These are phyloP conservation scores for Aradus depressus DNA, from an alignment of 2,888 invertebrate species.

Conservation along the genomic window DNA sequence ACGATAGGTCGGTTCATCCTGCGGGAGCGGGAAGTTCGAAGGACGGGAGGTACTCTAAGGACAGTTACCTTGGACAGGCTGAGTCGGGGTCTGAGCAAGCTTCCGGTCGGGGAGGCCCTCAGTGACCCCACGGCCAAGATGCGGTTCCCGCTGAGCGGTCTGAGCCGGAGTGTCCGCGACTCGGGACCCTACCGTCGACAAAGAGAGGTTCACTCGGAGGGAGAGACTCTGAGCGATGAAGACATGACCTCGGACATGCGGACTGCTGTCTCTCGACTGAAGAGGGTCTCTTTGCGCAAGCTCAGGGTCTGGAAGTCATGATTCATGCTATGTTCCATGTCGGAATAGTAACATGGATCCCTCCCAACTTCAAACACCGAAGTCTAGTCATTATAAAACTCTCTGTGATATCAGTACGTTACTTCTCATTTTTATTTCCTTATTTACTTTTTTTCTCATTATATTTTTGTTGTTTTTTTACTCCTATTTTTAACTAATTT, in stretches of 20 bases:
- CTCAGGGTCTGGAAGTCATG: constrained; percentile 70
- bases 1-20: constrained; percentile 66
- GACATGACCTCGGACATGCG: constrained; percentile 55
- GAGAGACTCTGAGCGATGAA: constrained; percentile 54
- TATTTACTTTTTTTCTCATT: constrained; percentile 18
- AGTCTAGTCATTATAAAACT: constrained; percentile 34
- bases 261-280: constrained; percentile 62
- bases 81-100: constrained; percentile 56
- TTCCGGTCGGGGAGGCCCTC: constrained; percentile 48
- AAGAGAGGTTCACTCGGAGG: constrained; percentile 61
- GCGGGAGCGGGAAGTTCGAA: constrained; percentile 56
- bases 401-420: constrained; percentile 33
- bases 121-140: constrained; percentile 46
- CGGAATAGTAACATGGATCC: constrained; percentile 14
- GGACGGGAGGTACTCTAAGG: constrained; percentile 44
- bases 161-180: constrained; percentile 29
- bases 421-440: constrained; percentile 20
- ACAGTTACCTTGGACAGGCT: constrained; percentile 49
- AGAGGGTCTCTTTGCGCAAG: constrained; percentile 66
- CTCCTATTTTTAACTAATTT: constrained; percentile 23
- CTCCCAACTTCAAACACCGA: constrained; percentile 23
- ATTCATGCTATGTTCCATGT: constrained; percentile 26
- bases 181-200: constrained; percentile 36
- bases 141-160: constrained; percentile 30
- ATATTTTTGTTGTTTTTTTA: constrained; percentile 24